Conservation (phyloP, 2,888 invertebrate genomes). For the Acrobasis repandana region DNA sequence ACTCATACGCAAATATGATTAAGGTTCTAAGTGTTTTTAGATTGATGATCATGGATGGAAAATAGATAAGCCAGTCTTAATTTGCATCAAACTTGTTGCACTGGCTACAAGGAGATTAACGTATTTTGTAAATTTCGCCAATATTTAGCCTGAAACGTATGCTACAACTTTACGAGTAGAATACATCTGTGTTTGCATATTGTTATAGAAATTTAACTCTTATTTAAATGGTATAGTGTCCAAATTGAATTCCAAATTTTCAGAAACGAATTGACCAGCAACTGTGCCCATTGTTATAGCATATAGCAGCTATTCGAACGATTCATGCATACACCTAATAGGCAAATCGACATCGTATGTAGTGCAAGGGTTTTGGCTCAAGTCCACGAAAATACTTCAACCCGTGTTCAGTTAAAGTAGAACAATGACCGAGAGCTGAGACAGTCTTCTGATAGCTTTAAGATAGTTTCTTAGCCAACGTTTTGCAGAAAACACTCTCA, state of each 20-base stretch:
- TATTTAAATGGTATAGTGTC: not conserved
- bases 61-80: not conserved
- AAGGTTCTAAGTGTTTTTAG: not conserved
- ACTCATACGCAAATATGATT: not conserved
- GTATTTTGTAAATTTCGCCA: not conserved
- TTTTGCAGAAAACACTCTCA: slow-evolving; percentile 1
- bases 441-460: not conserved
- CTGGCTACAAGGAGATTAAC: not conserved
- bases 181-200: not conserved
- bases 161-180: not conserved
- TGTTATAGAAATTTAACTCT: not conserved
- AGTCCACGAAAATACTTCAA: slow-evolving; percentile 14
- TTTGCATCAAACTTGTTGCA: not conserved
- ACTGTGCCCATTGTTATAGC: not conserved
- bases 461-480: not conserved
- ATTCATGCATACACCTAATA: not conserved
- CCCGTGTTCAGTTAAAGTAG: not conserved
- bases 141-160: not conserved
- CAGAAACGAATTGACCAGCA: not conserved
- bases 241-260: not conserved
- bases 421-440: slow-evolving; percentile 6
- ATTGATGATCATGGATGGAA: not conserved
- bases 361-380: slow-evolving; percentile 7
- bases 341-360: not conserved
- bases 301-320: not conserved